Evolutionary conservation across 2,797 vertebrate genomes (phyloP).

Genomic region (Gymnocypris eckloni): DNA sequence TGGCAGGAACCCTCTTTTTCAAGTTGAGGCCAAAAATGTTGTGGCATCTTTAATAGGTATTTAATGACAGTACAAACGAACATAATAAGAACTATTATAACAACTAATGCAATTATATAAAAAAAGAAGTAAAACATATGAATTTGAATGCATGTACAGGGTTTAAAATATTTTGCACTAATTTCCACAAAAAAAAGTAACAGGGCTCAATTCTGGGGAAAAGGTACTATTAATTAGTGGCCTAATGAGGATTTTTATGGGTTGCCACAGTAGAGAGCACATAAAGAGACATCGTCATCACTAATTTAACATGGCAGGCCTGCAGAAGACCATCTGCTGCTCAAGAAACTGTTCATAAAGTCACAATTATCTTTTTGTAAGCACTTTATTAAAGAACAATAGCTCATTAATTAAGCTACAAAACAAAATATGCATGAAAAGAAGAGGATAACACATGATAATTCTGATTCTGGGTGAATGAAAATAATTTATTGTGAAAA

Average conservation of each 20-base stretch:
- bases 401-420: constrained; percentile 94
- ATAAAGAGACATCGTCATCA: constrained; percentile 92
- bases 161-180: constrained; percentile 71
- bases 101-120: constrained; percentile 64
- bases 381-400: constrained; percentile 97
- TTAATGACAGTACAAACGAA: constrained; percentile 78
- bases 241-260: constrained; percentile 83
- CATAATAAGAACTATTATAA: constrained; percentile 65
- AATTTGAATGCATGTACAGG: constrained; percentile 56
- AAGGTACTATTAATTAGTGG: constrained; percentile 81
- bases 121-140: constrained; percentile 52
- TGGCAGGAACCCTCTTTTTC: constrained; percentile 72
- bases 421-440: constrained; percentile 72
- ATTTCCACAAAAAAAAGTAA: constrained; percentile 64
- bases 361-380: constrained; percentile 99
- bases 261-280: constrained; percentile 88
- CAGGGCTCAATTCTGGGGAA: constrained; percentile 64
- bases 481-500: background rate
- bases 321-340: constrained; percentile 97
- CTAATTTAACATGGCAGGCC: constrained; percentile 98
- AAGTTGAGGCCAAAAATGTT: constrained; percentile 71
- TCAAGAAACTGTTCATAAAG: constrained; percentile 98
- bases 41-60: constrained; percentile 75
- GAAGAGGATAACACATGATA: constrained; percentile 52
- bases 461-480: constrained; percentile 63